These are phyloP conservation scores for Rugalucina vietnamica DNA, from an alignment of 2,888 invertebrate genomes.

Conservation along the genomic window DNA sequence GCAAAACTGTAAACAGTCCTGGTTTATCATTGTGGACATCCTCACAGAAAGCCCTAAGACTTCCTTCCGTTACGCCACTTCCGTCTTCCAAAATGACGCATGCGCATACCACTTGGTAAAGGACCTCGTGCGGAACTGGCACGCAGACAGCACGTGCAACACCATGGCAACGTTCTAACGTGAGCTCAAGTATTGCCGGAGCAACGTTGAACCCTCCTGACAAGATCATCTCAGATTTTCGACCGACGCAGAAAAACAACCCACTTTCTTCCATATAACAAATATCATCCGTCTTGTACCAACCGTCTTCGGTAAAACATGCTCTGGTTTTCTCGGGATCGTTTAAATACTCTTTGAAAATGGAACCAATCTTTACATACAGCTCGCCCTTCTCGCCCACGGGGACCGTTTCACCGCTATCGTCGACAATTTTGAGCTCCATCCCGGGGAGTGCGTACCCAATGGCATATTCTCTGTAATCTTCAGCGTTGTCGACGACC, in stretches of 20 bases:
- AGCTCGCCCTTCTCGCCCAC: neutral
- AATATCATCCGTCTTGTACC: neutral
- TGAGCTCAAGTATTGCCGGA: neutral
- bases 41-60: conserved; percentile 4
- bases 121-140: conserved; percentile 30
- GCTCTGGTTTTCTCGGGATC: neutral
- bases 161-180: neutral
- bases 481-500: neutral
- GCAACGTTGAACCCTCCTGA: neutral
- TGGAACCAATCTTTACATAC: neutral
- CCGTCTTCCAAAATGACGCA: conserved; percentile 32
- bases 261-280: neutral
- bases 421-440: neutral
- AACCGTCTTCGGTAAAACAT: neutral
- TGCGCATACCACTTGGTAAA: conserved; percentile 43
- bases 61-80: conserved; percentile 14
- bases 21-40: neutral
- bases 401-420: neutral
- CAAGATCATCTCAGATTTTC: neutral
- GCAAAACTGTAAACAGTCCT: conserved; percentile 13
- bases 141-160: conserved; percentile 24
- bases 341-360: neutral
- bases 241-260: neutral
- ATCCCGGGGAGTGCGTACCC: neutral
- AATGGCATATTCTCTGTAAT: neutral